Conservation (phyloP, 64 coral and sea anemone genomes). For the Montipora sp. region DNA sequence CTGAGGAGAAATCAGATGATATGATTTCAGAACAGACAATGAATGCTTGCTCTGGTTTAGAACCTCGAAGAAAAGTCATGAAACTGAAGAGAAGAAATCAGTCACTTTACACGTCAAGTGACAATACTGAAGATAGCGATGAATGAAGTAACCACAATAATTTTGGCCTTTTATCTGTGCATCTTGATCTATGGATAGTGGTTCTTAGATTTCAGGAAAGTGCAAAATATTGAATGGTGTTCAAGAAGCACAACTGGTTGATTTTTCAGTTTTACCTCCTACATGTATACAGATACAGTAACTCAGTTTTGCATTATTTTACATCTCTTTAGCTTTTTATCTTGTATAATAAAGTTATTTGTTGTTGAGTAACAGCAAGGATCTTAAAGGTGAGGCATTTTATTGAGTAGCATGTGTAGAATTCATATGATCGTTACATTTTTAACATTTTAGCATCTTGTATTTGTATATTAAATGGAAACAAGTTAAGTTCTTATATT, state of each 20-base stretch:
- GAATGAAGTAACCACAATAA: background rate
- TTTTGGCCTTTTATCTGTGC: background rate
- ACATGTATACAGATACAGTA: too few relatives aligned
- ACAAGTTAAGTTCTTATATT: too few relatives aligned
- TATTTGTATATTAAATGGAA: too few relatives aligned
- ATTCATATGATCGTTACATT: too few relatives aligned
- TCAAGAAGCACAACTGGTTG: too few relatives aligned
- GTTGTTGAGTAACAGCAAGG: background rate
- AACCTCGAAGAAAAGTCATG: constrained; percentile 82
- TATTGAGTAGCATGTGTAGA: too few relatives aligned
- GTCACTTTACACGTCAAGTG: constrained; percentile 72
- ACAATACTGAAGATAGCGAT: constrained; percentile 58
- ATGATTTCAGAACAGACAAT: background rate
- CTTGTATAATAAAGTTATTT: background rate
- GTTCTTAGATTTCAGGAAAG: background rate
- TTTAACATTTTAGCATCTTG: too few relatives aligned
- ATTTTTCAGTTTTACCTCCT: too few relatives aligned
- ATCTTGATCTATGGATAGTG: background rate
- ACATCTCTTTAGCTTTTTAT: background rate
- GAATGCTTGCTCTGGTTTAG: constrained; percentile 9
- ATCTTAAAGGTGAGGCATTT: too few relatives aligned
- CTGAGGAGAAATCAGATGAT: background rate
- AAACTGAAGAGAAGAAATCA: constrained; percentile 94
- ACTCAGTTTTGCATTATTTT: too few relatives aligned
- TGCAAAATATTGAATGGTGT: too few relatives aligned